These are phyloP conservation scores for Cheilosia vulpina DNA, from an alignment of 2,888 invertebrate species.

Conservation along the genomic window DNA sequence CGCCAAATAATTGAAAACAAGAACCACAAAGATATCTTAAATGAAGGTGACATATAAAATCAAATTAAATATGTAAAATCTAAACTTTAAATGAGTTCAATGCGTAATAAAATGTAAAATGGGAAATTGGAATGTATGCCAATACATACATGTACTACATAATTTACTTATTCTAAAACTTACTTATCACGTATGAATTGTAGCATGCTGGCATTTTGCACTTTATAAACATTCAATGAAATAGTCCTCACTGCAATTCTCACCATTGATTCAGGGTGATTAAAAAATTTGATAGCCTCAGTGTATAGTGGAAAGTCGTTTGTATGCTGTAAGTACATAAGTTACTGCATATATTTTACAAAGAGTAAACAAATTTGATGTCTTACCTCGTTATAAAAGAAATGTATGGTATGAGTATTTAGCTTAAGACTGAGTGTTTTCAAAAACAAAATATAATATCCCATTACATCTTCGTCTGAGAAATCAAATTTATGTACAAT, in stretches of 20 bases:
- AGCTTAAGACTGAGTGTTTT: constrained; percentile 99
- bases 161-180: constrained; percentile 61
- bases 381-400: constrained; percentile 97
- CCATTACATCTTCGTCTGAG: constrained; percentile 99
- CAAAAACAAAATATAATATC: constrained; percentile 99
- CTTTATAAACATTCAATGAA: constrained; percentile 97
- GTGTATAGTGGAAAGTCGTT: constrained; percentile 99
- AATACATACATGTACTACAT: neutral
- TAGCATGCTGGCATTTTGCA: constrained; percentile 97
- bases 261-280: constrained; percentile 99
- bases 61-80: neutral
- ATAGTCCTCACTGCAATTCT: constrained; percentile 98
- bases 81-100: neutral
- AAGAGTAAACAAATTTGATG: constrained; percentile 77
- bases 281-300: constrained; percentile 99
- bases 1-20: no score
- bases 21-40: no score
- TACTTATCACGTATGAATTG: constrained; percentile 95
- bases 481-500: constrained; percentile 99
- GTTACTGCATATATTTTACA: neutral
- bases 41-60: no score
- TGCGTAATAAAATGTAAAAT: neutral
- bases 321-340: constrained; percentile 87
- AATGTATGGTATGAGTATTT: constrained; percentile 99
- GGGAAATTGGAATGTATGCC: no score